phyloP scores from a whole-genome alignment of 2,797 vertebrate genomes.

The Cottoperca gobio region DNA sequence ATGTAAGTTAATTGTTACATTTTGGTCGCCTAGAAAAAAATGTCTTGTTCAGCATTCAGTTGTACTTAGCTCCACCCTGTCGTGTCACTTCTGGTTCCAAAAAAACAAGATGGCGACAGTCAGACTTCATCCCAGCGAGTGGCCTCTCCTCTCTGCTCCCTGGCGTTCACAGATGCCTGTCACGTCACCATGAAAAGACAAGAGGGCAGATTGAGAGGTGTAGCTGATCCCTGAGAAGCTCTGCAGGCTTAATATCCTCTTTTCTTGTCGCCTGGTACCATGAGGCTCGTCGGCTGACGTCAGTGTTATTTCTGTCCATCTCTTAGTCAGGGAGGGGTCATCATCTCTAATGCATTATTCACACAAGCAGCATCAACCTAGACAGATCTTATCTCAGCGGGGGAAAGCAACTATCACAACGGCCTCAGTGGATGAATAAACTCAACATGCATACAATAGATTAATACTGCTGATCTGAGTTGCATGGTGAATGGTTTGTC shows the following conservation, averaged over 20 bases:
- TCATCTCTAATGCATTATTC: constrained; percentile 79
- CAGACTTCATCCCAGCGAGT: constrained; percentile 44
- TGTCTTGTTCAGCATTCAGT: too few species aligned
- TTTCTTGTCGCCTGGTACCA: constrained; percentile 48
- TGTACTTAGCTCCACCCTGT: too few species aligned
- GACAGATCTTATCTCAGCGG: constrained; percentile 69
- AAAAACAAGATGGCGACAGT: not conserved
- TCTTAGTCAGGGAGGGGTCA: constrained; percentile 74
- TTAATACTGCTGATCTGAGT: constrained; percentile 42
- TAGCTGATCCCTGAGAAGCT: constrained; percentile 73
- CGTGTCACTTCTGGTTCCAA: too few species aligned
- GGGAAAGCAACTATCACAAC: constrained; percentile 56
- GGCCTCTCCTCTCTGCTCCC: constrained; percentile 57
- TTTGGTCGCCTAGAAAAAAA: too few species aligned
- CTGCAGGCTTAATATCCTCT: constrained; percentile 68
- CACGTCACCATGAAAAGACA: constrained; percentile 74
- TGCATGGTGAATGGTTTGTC: constrained; percentile 2
- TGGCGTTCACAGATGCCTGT: constrained; percentile 66
- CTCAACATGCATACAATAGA: constrained; percentile 33
- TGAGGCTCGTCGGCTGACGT: constrained; percentile 65
- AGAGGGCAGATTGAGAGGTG: constrained; percentile 66
- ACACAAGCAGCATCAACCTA: constrained; percentile 67
- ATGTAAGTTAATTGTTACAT: too few species aligned
- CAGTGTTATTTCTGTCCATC: constrained; percentile 79
- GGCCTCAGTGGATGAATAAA: constrained; percentile 58